Evolutionary conservation across 2,113 vertebrate genomes (phyloP).

Genomic region (Melierax canorus): DNA sequence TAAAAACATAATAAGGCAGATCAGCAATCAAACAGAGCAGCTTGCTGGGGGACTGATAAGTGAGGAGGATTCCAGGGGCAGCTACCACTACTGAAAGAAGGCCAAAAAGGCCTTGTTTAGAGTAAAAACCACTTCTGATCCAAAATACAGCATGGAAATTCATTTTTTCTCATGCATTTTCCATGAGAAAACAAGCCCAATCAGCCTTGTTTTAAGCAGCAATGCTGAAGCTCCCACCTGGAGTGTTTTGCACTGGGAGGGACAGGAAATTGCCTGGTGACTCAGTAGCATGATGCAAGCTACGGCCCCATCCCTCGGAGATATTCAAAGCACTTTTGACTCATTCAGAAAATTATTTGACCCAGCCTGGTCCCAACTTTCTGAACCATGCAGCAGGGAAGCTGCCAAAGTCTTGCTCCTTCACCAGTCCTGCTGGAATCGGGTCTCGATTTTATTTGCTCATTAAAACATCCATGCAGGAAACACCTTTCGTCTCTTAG

Average conservation of each 20-base stretch:
- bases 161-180: constrained; percentile 46
- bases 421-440: not conserved
- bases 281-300: not conserved
- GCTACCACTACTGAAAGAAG: not conserved
- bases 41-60: not conserved
- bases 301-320: not conserved
- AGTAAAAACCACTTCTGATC: not conserved
- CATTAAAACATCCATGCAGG: fast-evolving
- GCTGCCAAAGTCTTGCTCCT: not conserved
- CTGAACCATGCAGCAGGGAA: fast-evolving
- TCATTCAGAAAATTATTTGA: not conserved
- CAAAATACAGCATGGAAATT: not conserved
- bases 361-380: not conserved
- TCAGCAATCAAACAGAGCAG: not conserved
- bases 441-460: not conserved
- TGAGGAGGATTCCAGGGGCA: not conserved
- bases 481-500: not conserved
- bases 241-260: not conserved
- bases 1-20: constrained; percentile 52
- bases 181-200: constrained; percentile 21
- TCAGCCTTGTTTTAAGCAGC: constrained; percentile 40
- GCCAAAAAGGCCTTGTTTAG: constrained; percentile 21
- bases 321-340: not conserved
- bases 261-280: not conserved
- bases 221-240: not conserved